Percentiles rank a stretch among this genome's conserved stretches.
Conservation (phyloP, 1,140 invertebrate species). For the Polypedilum vanderplanki region DNA sequence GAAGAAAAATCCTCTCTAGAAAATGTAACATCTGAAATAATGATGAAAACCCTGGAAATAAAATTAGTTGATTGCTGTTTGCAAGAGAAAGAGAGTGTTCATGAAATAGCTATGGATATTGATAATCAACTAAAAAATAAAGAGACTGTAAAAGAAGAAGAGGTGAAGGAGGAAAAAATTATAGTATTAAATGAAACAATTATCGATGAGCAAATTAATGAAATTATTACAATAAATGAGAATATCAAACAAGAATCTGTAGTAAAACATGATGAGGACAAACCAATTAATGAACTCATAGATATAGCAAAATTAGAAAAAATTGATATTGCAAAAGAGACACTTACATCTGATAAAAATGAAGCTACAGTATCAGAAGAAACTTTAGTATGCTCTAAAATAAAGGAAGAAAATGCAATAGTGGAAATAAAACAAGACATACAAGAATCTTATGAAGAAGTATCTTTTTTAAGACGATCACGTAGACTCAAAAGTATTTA, state of each 20-base stretch:
- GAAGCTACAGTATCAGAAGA: background rate
- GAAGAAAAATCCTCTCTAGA: too few species aligned
- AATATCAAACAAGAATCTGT: conserved; percentile 44
- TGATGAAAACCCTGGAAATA: background rate
- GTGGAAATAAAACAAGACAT: conserved; percentile 31
- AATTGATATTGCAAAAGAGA: background rate
- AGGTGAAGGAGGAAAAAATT: background rate
- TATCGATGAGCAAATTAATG: conserved; percentile 32
- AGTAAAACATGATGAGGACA: background rate
- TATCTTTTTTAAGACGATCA: background rate
- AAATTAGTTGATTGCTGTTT: conserved; percentile 19
- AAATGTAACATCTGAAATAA: background rate
- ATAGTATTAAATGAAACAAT: conserved; percentile 34
- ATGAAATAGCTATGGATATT: background rate
- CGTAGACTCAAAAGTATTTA: background rate
- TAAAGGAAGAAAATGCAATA: conserved; percentile 30
- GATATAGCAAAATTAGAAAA: background rate
- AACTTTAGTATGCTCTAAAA: conserved; percentile 28
- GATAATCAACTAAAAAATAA: background rate
- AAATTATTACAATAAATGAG: conserved; percentile 45
- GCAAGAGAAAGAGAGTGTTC: background rate
- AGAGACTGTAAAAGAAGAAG: background rate
- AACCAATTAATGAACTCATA: background rate
- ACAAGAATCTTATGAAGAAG: conserved; percentile 29
- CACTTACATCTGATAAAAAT: background rate